Base-by-base conservation (phyloP, 2,113 vertebrate species). In the Xiphophorus maculatus region DNA sequence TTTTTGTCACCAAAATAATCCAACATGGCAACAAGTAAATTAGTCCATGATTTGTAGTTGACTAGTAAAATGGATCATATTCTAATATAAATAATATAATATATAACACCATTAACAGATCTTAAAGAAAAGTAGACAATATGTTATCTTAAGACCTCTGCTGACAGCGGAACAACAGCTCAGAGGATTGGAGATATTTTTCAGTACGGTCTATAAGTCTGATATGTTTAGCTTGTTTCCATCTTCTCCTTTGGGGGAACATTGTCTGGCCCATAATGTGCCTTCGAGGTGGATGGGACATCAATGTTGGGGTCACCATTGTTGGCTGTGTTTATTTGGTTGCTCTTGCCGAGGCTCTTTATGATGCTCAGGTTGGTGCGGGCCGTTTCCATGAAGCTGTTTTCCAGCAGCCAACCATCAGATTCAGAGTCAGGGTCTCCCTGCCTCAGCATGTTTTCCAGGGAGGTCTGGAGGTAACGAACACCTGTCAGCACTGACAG, bases 381-480 rank as follows among this genome's bases (percentile, higher is more conserved):
- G 42, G 96, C 96, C 0, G 95, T 97, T 92, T 96, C 96, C 79
- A 95, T 93, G 66, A 96, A 94, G 89, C 95, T 93, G 37, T 95
- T 96, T 84, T 97, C 95, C 69, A 97, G 93, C 74, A 97, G 82
- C 96, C 96, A 97, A 42, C 96, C 96, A 0, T 96, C 95, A 1
- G 96, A 96, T 78, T 96, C 95, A 0, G 94, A 93, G 67, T 96
- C 88, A 11, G 93, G 74, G 83, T 97, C 95, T 22, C 95, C 96
- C 2, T 94, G 86, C 40, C 95, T 89, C 25, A 96, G 89, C 70
- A 96, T 90, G 0, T 96, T 97, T 79, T 95, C 95, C 93, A 97
- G 91, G 68, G 96, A 94, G 17, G 96, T 97, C 89, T 97, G 96
- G 42, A 97, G 95, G 88, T 96, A 97, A 27, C 96, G 95, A 13